Conservation (phyloP, 2,888 invertebrate species). For the Aspidiotus destructor region DNA sequence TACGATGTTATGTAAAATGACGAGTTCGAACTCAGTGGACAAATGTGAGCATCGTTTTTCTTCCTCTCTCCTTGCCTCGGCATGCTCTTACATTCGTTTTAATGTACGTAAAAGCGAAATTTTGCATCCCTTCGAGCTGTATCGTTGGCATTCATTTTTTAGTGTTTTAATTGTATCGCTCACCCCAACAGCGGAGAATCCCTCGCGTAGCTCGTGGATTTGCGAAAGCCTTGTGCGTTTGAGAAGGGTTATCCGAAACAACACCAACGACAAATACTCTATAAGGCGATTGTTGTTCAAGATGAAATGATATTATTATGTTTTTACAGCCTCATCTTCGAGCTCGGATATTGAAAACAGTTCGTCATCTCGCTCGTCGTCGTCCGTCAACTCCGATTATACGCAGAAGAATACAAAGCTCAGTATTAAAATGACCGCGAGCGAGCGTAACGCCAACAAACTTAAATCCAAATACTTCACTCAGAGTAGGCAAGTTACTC, state of each 20-base stretch:
- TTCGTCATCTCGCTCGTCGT: constrained; percentile 6
- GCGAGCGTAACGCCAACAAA: background rate
- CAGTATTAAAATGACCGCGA: background rate
- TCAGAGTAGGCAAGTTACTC: constrained; percentile 40
- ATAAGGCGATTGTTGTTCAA: background rate
- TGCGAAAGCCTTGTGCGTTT: background rate
- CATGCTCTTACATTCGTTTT: too few relatives aligned
- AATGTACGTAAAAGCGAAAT: background rate
- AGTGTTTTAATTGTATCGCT: background rate
- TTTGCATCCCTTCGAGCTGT: background rate
- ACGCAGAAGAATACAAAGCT: constrained; percentile 16
- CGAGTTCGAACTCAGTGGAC: background rate
- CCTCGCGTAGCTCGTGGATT: background rate
- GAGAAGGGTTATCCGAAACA: background rate
- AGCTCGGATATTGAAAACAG: constrained; percentile 9
- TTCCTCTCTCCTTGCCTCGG: background rate
- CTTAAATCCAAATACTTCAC: constrained; percentile 14
- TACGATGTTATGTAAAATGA: constrained; percentile 52
- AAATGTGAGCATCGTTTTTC: background rate
- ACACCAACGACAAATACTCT: background rate
- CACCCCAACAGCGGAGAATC: background rate
- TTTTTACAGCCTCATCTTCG: constrained; percentile 15
- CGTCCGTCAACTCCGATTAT: constrained; percentile 14
- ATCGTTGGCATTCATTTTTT: background rate
- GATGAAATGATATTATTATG: constrained; percentile 4